phyloP scores from a whole-genome alignment of 2,113 vertebrate genomes.

The Melanerpes formicivorus region DNA sequence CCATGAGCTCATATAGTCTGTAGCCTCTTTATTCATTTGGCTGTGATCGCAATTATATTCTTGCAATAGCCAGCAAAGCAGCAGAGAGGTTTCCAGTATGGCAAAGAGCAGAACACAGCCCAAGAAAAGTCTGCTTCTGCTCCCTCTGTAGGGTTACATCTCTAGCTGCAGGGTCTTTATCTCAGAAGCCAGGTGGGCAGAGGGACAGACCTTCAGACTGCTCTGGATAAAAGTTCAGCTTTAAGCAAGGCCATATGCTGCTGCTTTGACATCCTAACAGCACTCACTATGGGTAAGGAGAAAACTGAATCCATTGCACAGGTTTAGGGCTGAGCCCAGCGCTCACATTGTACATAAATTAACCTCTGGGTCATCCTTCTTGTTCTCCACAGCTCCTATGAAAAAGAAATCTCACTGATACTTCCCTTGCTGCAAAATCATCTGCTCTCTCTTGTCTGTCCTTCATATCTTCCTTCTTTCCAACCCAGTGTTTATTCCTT shows the following conservation, averaged over 20 bases:
- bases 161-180: neutral
- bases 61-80: neutral
- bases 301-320: neutral
- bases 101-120: neutral
- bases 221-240: neutral
- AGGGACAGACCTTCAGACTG: neutral
- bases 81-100: neutral
- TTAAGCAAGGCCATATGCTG: neutral
- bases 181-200: neutral
- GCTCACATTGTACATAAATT: neutral
- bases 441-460: neutral
- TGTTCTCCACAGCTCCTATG: neutral
- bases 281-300: neutral
- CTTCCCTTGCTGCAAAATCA: neutral
- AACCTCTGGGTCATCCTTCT: neutral
- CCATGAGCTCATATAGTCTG: neutral
- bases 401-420: neutral
- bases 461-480: neutral
- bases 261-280: neutral
- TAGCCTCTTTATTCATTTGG: neutral
- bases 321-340: neutral
- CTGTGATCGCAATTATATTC: neutral
- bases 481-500: neutral
- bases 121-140: neutral
- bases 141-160: neutral